phyloP scores from a whole-genome alignment of 2,797 vertebrate species.

The Chelmon rostratus region DNA sequence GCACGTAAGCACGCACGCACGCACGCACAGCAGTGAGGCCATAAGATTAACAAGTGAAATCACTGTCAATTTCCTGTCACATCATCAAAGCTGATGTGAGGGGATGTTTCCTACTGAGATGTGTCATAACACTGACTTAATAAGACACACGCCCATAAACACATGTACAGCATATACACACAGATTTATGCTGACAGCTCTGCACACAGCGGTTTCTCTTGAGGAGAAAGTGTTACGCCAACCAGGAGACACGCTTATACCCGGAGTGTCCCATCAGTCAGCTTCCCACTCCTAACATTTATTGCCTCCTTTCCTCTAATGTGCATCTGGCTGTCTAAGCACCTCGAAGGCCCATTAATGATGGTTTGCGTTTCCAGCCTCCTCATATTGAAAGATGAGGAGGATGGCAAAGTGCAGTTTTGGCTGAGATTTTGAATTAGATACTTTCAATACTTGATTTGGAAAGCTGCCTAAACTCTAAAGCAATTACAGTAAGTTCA shows the following conservation, averaged over 20 bases:
- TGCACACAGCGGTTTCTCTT: conserved; percentile 8
- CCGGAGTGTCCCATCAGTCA: conserved; percentile 13
- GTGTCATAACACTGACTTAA: conserved; percentile 39
- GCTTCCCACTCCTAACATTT: conserved; percentile 13
- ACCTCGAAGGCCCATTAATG: conserved; percentile 26
- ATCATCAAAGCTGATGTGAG: conserved; percentile 47
- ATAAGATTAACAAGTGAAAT: conserved; percentile 43
- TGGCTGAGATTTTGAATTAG: conserved; percentile 11
- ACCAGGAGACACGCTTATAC: conserved; percentile 27
- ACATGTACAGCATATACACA: neutral
- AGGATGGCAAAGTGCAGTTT: conserved; percentile 19
- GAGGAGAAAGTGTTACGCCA: neutral
- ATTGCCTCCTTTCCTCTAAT: conserved; percentile 35
- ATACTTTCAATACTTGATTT: neutral
- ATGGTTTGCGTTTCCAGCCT: conserved; percentile 8
- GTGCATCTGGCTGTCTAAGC: conserved; percentile 36
- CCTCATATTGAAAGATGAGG: conserved; percentile 6
- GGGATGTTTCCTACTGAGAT: conserved; percentile 38
- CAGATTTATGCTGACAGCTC: neutral
- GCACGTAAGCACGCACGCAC: conserved; percentile 1
- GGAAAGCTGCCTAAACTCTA: neutral
- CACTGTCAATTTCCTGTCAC: conserved; percentile 42
- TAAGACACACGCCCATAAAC: conserved; percentile 18
- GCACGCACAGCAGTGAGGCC: conserved; percentile 15
- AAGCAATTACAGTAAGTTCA: neutral